Evolutionary conservation across 2,888 invertebrate species (phyloP), one percentile per base, ranked within the genome.

Genomic region (Hesperia comma): DNA sequence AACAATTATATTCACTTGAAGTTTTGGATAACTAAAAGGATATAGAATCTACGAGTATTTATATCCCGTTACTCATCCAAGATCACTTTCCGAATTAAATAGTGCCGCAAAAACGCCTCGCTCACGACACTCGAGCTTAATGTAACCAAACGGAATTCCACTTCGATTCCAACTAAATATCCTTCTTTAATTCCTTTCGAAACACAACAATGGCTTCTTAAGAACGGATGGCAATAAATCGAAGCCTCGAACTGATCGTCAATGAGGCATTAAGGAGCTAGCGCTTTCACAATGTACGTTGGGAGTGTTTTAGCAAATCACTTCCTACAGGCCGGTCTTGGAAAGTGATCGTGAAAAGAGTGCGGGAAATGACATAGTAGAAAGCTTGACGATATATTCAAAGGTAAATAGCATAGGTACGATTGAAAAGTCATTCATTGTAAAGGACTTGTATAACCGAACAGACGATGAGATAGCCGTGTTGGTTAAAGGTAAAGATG

Each of bases 281-380:
- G 84, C 85, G 82, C 88, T 84, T 86, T 82, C 78, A 89, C 88
- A 89, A 91, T 90, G 81, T 84, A 88, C 88, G 90, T 89, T 90
- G 89, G 84, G 86, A 87, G 86, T 87, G 86, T 91, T 91, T 90
- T 85, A 89, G 88, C 92, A 86, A 92, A 92, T 92, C 91, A 92
- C 84, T 92, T 92, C 91, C 92, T 88, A 75, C 74, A 72, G 75
- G 78, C 78, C 70, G 79, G 78, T 75, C 78, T 79, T 78, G 78
- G 75, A 88, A 87, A 82, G 76, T 83, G 79, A 81, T 77, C 77
- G 81, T 79, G 83, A 81, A 87, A 88, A 89, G 88, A 90, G 90
- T 87, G 80, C 85, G 83, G 88, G 90, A 91, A 92, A 87, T 92
- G 91, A 92, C 90, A 86, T 73, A 79, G 90, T 86, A 71, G 79